Base-by-base conservation (phyloP, 2,797 vertebrate species). In the Telmatherina bonti region DNA sequence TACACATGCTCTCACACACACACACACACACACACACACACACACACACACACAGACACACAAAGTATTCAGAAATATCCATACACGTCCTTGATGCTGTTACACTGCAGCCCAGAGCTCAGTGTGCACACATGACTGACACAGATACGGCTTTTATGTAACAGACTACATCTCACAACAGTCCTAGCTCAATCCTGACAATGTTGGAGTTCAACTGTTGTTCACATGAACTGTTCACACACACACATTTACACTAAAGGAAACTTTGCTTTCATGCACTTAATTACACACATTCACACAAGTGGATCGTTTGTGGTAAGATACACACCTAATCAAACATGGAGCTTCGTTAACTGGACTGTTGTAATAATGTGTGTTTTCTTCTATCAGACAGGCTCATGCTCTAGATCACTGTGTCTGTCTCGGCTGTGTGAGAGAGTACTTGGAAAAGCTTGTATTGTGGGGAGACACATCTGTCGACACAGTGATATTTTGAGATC, bases 271-370 rank as follows among this genome's bases (percentile, higher is more conserved):
- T 51, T 45, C 15, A 3, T 68, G 31, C 56, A 51, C 35, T 55
- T 47, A 59, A n/a, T 57, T 52, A 65, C 36, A 47, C 43, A 70
- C 24, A 45, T 36, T 12, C 52, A 59, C 38, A 63, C 45, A 67
- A 22, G 67, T 57, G 68, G 38, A 54, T 54, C 43, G 59, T 45
- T 56, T 45, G 29, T 49, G 27, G 73, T 59, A 73, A 61, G 51
- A 62, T 67, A 49, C 12, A 70, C 60, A 72, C 7, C 29, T 72
- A 78, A 78, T 73, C 77, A 85, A 86, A 89, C 55, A 84, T 88
- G 75, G 78, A 76, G 72, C 2, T 47, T 55, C 75, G 65, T 72
- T 70, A 70, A 52, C 66, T 49, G 69, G 60, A 85, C 74, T 63
- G 65, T 65, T 65, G 53, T 61, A 52, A 74, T 68, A 79, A 82